Base-by-base conservation (phyloP, 2,888 invertebrate species). In the Leptopilina myrica region DNA sequence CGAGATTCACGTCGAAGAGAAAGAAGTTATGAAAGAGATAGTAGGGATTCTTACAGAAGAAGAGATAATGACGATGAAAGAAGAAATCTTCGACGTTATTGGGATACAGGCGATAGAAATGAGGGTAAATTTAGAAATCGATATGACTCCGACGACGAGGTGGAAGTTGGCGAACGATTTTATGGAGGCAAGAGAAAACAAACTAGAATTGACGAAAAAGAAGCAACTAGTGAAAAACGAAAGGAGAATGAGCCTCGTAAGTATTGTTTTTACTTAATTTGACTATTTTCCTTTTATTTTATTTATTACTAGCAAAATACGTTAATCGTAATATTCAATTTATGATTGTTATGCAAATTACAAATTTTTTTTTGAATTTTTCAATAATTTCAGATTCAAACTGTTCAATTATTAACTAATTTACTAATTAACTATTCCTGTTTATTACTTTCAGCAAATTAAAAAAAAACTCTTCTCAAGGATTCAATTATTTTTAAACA, bases 101-200 rank as follows among this genome's bases (percentile, higher is more conserved):
- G 88, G 87, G 80, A 85, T 80, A 78, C 83, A 79, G 73, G 78
- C 75, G 40, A 83, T 49, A 76, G 81, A 75, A 73, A 79, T 73
- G 62, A 46, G 0, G 69, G 80, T 65, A 78, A 83, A 46, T 82
- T 83, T 14, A 84, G 84, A 53, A 76, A 85, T 6, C 83, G 79
- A 15, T 84, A 80, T 75, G 82, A 80, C 1, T 83, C 84, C 20
- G 83, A 88, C 65, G 78, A 82, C 7, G 80, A 85, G 1, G 78
- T 82, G 6, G 69, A 85, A 40, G 77, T 86, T 12, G 86, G 87
- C 5, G 84, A 86, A 69, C 79, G 86, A 56, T 88, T 85, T 76
- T 87, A 87, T 67, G 87, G 86, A 3, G 86, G 87, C 49, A 77
- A 64, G 33, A 33, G 73, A 76, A 78, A 83, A 15, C 79, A 82